A percentile compares a stretch with the other conserved stretches of the same genome.
phyloP scores from a whole-genome alignment of 1,140 invertebrate genomes.

The Rhagoletis pomonella region DNA sequence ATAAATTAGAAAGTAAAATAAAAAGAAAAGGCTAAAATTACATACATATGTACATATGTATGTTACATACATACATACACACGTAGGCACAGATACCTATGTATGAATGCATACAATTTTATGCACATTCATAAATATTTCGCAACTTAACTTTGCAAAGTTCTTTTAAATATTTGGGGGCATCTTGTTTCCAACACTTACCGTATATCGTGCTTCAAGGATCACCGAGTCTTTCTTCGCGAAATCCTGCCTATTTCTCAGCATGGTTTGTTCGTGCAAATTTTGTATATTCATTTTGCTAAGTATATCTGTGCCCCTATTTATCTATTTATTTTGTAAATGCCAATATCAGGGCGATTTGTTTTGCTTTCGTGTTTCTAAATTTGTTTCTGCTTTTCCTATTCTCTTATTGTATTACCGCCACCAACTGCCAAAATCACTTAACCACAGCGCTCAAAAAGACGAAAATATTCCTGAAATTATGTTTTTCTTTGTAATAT shows the following conservation, averaged over 20 bases:
- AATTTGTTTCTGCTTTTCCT: not conserved
- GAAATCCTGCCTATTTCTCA: conserved; percentile 2
- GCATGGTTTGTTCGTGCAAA: conserved; percentile 31
- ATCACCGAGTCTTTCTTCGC: conserved; percentile 59
- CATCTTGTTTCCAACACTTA: conserved; percentile 60
- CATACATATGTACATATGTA: not conserved
- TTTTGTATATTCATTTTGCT: conserved; percentile 36
- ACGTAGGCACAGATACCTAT: not conserved
- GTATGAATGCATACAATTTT: not conserved
- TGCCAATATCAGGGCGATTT: conserved; percentile 7
- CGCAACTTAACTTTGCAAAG: not conserved
- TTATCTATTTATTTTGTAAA: not conserved
- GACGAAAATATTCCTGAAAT: conserved; percentile 12
- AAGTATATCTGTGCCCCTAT: not conserved
- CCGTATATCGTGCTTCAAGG: conserved; percentile 69
- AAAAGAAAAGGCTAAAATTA: not conserved
- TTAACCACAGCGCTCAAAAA: not conserved
- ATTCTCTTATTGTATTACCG: not conserved
- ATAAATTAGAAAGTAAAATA: not conserved
- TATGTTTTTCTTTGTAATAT: not conserved
- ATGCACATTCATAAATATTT: not conserved
- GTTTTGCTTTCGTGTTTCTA: conserved; percentile 26
- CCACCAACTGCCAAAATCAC: not conserved
- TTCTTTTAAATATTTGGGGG: not conserved
- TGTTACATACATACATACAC: not conserved